These are phyloP conservation scores for Mus caroli DNA, from an alignment of 2,797 vertebrate genomes.

Conservation along the genomic window DNA sequence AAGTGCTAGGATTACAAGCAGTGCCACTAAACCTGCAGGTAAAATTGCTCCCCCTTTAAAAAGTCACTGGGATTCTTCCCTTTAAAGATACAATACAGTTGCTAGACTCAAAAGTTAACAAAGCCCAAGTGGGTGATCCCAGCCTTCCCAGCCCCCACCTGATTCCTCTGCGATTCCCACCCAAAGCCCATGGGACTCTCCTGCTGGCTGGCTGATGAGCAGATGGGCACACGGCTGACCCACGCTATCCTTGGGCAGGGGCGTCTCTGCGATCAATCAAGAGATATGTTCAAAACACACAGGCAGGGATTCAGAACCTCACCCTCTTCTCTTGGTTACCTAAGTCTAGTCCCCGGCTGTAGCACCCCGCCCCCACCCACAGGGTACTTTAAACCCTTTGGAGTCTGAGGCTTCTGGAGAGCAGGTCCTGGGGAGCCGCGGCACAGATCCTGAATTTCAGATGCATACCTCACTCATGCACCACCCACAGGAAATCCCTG, in stretches of 20 bases:
- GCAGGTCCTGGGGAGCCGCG: neutral
- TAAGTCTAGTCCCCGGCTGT: no score
- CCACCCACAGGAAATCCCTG: accelerated
- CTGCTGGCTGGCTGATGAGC: neutral
- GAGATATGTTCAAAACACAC: neutral
- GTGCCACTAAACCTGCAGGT: neutral
- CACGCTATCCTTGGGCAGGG: neutral
- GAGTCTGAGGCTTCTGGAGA: neutral
- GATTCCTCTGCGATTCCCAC: neutral
- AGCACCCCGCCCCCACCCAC: neutral
- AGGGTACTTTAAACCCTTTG: neutral
- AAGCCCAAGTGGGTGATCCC: neutral
- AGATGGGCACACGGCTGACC: neutral
- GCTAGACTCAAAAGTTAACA: neutral
- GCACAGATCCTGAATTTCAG: neutral
- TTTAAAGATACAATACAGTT: no score
- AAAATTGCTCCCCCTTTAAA: neutral
- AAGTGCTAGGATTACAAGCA: neutral
- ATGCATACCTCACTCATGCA: no score
- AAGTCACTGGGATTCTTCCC: neutral
- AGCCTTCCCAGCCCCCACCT: neutral
- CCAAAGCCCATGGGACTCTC: neutral
- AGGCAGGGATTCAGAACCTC: neutral
- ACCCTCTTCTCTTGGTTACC: neutral
- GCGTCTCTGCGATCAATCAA: neutral